Base-by-base conservation (phyloP, 2,888 invertebrate species). In the Drosophila paramelanica region DNA sequence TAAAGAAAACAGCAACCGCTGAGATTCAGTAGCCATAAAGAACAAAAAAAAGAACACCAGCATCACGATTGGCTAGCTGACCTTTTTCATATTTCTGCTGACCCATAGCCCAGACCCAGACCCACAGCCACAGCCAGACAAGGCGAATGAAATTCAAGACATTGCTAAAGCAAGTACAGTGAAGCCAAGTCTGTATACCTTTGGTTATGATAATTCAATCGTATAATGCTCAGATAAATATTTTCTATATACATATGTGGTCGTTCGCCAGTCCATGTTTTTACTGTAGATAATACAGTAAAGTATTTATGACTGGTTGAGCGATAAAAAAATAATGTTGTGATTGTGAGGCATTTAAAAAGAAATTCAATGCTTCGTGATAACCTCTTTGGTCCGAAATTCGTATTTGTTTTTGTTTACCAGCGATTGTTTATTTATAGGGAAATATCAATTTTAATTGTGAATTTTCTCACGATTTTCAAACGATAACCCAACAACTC, bases 401-500 rank as follows among this genome's bases (percentile, higher is more conserved):
- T 71, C 38, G 42, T 81, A 68, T 81, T 66, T 38, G 38, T 27
- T 42, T 27, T 51, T 51, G 27, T 36, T 58, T 39, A 36, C 27
- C 33, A 31, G 47, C 49, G 14, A 61, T 46, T 66, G 58, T 74
- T 74, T 73, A 59, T 62, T 74, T 66, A 67, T 56, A 46, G 17
- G 38, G 13, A 74, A 87, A 77, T 89, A 87, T 77, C 71, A 77
- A 77, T 72, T 81, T 71, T 72, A 87, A 84, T 83, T 75, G 75
- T 77, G 52, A 50, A 87, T 75, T 89, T 89, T 87, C 84, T 89
- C 84, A 84, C 88, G 88, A 83, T 84, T 87, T 75, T 58, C 49
- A 58, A 67, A 49, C 52, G 69, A 67, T 72, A 79, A 72, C 56
- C 25, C 36, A 45, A 10, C 13, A 56, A 41, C 60, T 60, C 10